A percentile compares a stretch with the other conserved stretches of the same genome.
Conservation (phyloP, 1,140 invertebrate species). For the Heliothis virescens region DNA sequence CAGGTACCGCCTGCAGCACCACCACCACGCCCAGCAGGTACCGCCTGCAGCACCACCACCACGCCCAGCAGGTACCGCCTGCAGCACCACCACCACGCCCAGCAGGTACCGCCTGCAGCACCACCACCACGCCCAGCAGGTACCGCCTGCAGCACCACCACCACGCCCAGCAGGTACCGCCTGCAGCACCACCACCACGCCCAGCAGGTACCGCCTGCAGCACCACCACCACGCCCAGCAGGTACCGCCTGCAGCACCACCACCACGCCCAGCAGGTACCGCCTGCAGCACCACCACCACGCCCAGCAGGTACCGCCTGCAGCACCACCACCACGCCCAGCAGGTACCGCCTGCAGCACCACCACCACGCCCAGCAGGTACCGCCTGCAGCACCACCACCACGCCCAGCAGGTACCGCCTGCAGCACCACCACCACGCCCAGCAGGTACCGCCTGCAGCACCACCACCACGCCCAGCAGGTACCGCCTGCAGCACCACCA, state of each 20-base stretch:
- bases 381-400: too few species aligned
- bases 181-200: too few species aligned
- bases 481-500: too few species aligned
- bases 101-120: slow-evolving; percentile 79
- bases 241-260: slow-evolving; percentile 60
- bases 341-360: slow-evolving; percentile 59
- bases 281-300: too few species aligned
- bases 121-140: slow-evolving; percentile 59
- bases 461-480: slow-evolving; percentile 48
- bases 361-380: slow-evolving; percentile 47
- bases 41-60: slow-evolving; percentile 57
- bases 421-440: slow-evolving; percentile 66
- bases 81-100: too few species aligned
- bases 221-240: slow-evolving; percentile 63
- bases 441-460: slow-evolving; percentile 61
- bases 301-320: slow-evolving; percentile 80
- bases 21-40: slow-evolving; percentile 61
- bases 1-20: slow-evolving; percentile 76
- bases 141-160: slow-evolving; percentile 61
- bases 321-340: slow-evolving; percentile 66
- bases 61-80: slow-evolving; percentile 44
- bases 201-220: slow-evolving; percentile 78
- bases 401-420: slow-evolving; percentile 79
- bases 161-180: slow-evolving; percentile 45
- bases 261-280: slow-evolving; percentile 47